phyloP scores from a whole-genome alignment of 2,888 invertebrate species.

The Acleris cristana region DNA sequence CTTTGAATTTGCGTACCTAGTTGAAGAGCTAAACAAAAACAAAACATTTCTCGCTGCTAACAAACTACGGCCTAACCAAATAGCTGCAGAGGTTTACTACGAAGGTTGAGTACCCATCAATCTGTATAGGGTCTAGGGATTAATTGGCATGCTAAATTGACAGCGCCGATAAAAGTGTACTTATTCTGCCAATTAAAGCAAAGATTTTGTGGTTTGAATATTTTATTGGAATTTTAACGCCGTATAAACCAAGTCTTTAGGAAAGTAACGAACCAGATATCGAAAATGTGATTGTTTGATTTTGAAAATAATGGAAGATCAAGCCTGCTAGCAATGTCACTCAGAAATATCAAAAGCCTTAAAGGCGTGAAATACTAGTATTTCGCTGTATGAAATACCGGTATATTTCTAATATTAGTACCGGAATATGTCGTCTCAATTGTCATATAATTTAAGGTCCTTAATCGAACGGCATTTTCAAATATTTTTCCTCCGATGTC shows the following conservation, averaged over 20 bases:
- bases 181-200: slow-evolving; percentile 9
- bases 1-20: slow-evolving; percentile 6
- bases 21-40: slow-evolving; percentile 18
- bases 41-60: slow-evolving; percentile 12
- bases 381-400: too few species aligned
- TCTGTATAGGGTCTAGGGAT: slow-evolving; percentile 7
- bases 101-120: slow-evolving; percentile 4
- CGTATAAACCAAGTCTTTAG: too few species aligned
- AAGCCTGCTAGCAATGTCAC: not conserved
- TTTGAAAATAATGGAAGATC: too few species aligned
- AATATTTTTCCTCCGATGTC: not conserved
- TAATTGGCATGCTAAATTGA: slow-evolving; percentile 23
- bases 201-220: not conserved
- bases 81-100: slow-evolving; percentile 18
- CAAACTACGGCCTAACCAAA: slow-evolving; percentile 26
- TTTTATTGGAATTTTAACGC: not conserved
- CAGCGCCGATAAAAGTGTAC: slow-evolving; percentile 5
- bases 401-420: too few species aligned
- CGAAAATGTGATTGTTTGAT: too few species aligned
- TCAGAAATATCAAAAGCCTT: not conserved
- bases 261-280: too few species aligned
- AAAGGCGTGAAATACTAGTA: too few species aligned
- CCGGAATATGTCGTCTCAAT: too few species aligned
- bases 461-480: not conserved
- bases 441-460: too few species aligned